Evolutionary conservation across 2,888 invertebrate species (phyloP).

Genomic region (Chrysomela aeneicollis): DNA sequence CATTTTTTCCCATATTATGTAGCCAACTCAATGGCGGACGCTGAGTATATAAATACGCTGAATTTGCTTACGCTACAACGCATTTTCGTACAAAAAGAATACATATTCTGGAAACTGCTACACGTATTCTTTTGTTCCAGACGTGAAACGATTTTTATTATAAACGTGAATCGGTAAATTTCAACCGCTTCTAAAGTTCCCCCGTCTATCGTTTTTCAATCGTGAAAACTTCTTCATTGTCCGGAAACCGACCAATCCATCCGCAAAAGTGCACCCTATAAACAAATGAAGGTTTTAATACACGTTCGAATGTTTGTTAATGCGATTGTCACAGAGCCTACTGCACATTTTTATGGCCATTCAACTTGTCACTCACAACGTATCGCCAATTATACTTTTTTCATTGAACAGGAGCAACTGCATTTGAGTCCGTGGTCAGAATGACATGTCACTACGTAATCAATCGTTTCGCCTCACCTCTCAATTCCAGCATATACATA

Average conservation of each 20-base stretch:
- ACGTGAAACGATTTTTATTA: slow-evolving; percentile 6
- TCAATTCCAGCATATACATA: too few relatives aligned
- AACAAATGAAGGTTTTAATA: slow-evolving; percentile 14
- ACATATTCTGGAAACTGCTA: neutral
- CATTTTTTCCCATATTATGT: too few relatives aligned
- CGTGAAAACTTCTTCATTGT: slow-evolving; percentile 9
- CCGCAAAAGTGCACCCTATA: neutral
- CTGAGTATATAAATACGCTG: too few relatives aligned
- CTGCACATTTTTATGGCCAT: slow-evolving; percentile 37
- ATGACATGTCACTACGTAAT: neutral
- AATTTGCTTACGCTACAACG: too few relatives aligned
- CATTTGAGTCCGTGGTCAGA: slow-evolving; percentile 8
- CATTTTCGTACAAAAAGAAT: neutral
- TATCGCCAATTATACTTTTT: slow-evolving; percentile 35
- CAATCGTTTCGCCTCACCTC: slow-evolving; percentile 3
- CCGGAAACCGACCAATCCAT: slow-evolving; percentile 1
- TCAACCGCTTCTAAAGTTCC: neutral
- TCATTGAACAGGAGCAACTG: slow-evolving; percentile 17
- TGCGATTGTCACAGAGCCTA: slow-evolving; percentile 35
- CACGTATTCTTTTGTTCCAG: slow-evolving; percentile 3
- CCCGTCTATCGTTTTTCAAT: neutral
- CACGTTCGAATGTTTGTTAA: slow-evolving; percentile 21
- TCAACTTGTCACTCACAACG: slow-evolving; percentile 38
- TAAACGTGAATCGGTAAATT: neutral
- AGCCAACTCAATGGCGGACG: too few relatives aligned